Base-by-base conservation (phyloP, 2,113 vertebrate species). In the Hucho hucho region DNA sequence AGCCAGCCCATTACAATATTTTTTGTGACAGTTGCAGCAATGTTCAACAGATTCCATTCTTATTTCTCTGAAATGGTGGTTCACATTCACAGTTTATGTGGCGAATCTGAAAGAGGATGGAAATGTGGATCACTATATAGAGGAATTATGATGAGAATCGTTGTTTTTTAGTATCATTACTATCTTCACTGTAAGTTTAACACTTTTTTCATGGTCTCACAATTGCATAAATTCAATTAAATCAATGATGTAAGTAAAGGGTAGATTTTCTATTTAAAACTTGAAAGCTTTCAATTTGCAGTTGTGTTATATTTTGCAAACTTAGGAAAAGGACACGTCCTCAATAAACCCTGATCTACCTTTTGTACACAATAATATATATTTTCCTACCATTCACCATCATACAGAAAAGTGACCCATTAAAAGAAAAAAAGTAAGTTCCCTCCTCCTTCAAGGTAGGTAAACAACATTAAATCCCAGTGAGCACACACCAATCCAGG, bases 21-120 rank as follows among this genome's bases (percentile, higher is more conserved):
- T 89, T 92, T 81, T 80, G 83, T 84, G 87, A 89, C 87, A 82
- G 85, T 87, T 88, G 70, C n/a, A 79, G 83, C 79, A 70, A 70
- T 69, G 68, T 81, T 75, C 76, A 83, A 81, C 84, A 82, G 79
- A 87, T 88, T 89, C 82, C 70, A 69, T 76, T 81, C 74, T 65
- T 16, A 59, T 88, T 84, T 86, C 61, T 72, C 78, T 64, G 69
- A 83, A 89, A 89, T 64, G 75, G 63, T 67, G 64, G 74, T 77
- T 79, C 18, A 29, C 80, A 43, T 77, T 79, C 25, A 6, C 25
- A 74, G 81, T 89, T 86, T 73, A 81, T 72, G 67, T 29, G 71
- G 43, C 24, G 22, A 70, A 84, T 69, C 66, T 24, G 6, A 75
- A 79, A 77, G 66, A 68, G 49, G 67, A 59, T 6, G 28, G 58